Base-by-base conservation (phyloP, 2,797 vertebrate species). In the Odontamblyopus rebecca region DNA sequence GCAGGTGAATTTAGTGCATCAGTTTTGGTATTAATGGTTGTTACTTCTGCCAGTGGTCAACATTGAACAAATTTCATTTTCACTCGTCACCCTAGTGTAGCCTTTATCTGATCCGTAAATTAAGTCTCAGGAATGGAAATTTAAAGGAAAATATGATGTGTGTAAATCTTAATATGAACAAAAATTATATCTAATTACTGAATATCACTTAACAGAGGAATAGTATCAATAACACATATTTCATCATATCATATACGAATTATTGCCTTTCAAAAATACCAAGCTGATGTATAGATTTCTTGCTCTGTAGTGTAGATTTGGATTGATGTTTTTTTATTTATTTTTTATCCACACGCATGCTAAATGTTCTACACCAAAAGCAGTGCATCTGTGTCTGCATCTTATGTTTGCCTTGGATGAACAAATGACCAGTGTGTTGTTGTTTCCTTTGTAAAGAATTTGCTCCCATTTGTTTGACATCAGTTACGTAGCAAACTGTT, bases 401-500 rank as follows among this genome's bases (percentile, higher is more conserved):
- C 57, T 72, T 18, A 66, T 61, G 73, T 72, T 65, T 67, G 68
- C 8, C 8, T 69, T 51, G 54, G 75, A 81, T 18, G 19, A 19
- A 18, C 23, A 5, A n/a, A 83, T 75, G 68, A 84, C 83, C 85
- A 87, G 75, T 86, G 83, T 88, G 71, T 50, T 29, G 78, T 80
- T 80, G 66, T 73, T 77, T 81, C 74, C 56, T 80, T 69, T 81
- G 75, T 68, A 81, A 75, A 59, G 78, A 74, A 71, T 57, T 59
- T 19, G 77, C 85, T 76, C 59, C 2, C 74, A 57, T 74, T 76
- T 64, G 19, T 71, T 82, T 71, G 67, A 83, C 82, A 60, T 94
- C 88, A 95, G 94, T 95, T 97, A 93, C 72, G 92, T 91, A 82
- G 97, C 97, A 91, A 98, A 98, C 91, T 98, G 97, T 86, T 99